phyloP scores from a whole-genome alignment of 2,113 vertebrate species.

The Heterocephalus glaber region DNA sequence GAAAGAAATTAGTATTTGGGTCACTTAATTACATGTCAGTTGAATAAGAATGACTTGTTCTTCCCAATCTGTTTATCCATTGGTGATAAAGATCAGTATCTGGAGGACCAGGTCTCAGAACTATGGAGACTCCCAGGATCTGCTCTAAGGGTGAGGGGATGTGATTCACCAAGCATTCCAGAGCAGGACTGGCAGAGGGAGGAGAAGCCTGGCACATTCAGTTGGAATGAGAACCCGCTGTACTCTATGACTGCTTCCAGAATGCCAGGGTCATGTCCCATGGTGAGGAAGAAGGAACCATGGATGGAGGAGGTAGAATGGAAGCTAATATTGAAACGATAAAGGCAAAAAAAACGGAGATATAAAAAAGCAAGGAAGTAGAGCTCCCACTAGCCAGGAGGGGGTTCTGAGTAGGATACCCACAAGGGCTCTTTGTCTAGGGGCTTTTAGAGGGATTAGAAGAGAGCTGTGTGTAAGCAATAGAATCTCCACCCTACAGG shows the following conservation, averaged over 20 bases:
- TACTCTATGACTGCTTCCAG: not conserved
- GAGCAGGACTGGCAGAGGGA: not conserved
- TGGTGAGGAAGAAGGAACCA: not conserved
- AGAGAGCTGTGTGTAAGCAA: too few relatives aligned
- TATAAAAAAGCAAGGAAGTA: not conserved
- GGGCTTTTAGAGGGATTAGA: too few relatives aligned
- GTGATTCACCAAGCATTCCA: not conserved
- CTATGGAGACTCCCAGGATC: not conserved
- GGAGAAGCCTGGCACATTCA: not conserved
- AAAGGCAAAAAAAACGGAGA: not conserved
- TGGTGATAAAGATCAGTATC: slow-evolving; percentile 20
- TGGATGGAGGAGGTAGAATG: not conserved
- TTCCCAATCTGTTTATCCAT: not conserved
- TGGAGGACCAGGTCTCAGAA: not conserved
- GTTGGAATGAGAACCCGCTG: not conserved
- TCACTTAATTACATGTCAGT: not conserved
- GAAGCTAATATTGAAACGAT: not conserved
- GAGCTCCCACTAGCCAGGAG: not conserved
- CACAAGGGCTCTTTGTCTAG: too few relatives aligned
- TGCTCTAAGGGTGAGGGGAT: not conserved
- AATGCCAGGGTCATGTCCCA: not conserved
- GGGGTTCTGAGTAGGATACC: too few relatives aligned
- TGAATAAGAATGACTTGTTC: not conserved
- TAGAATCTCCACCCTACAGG: too few relatives aligned
- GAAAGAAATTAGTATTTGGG: not conserved